phyloP scores from a whole-genome alignment of 2,888 invertebrate species.

The Acanthacorydalis orientalis region DNA sequence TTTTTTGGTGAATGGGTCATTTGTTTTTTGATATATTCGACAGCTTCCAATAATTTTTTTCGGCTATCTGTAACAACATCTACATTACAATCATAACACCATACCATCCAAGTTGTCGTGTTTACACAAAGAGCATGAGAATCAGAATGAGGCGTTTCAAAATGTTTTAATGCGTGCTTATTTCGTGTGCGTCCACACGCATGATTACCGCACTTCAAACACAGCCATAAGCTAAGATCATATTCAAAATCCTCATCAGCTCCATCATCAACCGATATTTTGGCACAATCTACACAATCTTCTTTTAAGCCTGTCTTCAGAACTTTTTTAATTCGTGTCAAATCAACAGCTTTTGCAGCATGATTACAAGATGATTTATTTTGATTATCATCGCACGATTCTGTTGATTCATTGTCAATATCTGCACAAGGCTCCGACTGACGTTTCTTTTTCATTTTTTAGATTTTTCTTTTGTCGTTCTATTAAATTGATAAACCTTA shows the following conservation, averaged over 20 bases:
- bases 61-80: constrained; percentile 41
- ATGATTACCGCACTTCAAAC: constrained; percentile 64
- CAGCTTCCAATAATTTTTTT: constrained; percentile 55
- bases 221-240: constrained; percentile 44
- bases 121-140: constrained; percentile 57
- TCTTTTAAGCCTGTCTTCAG: constrained; percentile 35
- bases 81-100: constrained; percentile 65
- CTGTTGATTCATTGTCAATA: constrained; percentile 46
- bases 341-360: constrained; percentile 48
- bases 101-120: constrained; percentile 51
- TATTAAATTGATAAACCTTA: no score
- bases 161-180: constrained; percentile 60
- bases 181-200: constrained; percentile 52
- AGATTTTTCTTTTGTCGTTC: background rate
- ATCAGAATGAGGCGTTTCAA: constrained; percentile 56
- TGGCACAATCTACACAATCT: constrained; percentile 42
- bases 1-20: constrained; percentile 16
- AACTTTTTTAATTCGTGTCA: constrained; percentile 38
- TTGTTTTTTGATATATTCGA: constrained; percentile 53
- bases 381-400: constrained; percentile 50
- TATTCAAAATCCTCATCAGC: constrained; percentile 24
- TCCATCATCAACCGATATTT: constrained; percentile 23
- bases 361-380: constrained; percentile 47
- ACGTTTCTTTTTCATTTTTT: constrained; percentile 56
- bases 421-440: constrained; percentile 47